Evolutionary conservation across 2,888 invertebrate species (phyloP).

Genomic region (Leptogaster cylindrica): DNA sequence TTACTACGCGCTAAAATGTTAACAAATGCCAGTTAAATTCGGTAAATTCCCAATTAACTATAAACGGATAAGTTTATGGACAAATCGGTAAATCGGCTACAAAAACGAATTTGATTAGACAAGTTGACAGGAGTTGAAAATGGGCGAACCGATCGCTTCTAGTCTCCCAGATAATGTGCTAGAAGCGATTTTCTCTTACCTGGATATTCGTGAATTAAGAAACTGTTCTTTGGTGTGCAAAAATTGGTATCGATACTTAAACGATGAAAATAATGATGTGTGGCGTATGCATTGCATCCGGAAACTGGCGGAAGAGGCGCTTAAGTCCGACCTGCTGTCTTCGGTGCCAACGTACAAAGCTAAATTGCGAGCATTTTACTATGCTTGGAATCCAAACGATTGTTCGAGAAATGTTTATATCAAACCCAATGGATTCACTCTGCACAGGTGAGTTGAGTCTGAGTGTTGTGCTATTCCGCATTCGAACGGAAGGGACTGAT

Average conservation of each 20-base stretch:
- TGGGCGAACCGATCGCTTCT: constrained; percentile 69
- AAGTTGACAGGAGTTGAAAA: constrained; percentile 53
- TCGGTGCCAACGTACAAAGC: constrained; percentile 90
- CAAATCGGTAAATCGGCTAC: too few relatives aligned
- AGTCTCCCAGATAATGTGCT: constrained; percentile 79
- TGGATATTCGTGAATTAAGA: constrained; percentile 83
- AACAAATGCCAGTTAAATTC: too few relatives aligned
- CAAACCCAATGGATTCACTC: constrained; percentile 94
- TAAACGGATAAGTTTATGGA: too few relatives aligned
- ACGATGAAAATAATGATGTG: constrained; percentile 93
- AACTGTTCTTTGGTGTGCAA: constrained; percentile 93
- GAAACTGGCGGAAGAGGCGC: constrained; percentile 81
- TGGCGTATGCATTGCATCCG: constrained; percentile 91
- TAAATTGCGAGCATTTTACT: constrained; percentile 90
- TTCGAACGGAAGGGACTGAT: not conserved
- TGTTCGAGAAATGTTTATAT: constrained; percentile 97
- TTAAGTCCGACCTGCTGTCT: constrained; percentile 89
- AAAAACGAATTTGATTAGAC: constrained; percentile 20
- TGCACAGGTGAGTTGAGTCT: constrained; percentile 73
- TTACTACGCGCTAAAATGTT: too few relatives aligned
- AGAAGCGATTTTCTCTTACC: constrained; percentile 90
- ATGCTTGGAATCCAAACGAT: constrained; percentile 97
- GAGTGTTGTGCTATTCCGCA: not conserved
- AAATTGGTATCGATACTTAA: constrained; percentile 88
- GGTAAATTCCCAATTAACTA: too few relatives aligned